Evolutionary conservation across 2,113 vertebrate species (phyloP), one percentile per base, ranked within the genome.

Genomic region (Benitochromis conjunctus): DNA sequence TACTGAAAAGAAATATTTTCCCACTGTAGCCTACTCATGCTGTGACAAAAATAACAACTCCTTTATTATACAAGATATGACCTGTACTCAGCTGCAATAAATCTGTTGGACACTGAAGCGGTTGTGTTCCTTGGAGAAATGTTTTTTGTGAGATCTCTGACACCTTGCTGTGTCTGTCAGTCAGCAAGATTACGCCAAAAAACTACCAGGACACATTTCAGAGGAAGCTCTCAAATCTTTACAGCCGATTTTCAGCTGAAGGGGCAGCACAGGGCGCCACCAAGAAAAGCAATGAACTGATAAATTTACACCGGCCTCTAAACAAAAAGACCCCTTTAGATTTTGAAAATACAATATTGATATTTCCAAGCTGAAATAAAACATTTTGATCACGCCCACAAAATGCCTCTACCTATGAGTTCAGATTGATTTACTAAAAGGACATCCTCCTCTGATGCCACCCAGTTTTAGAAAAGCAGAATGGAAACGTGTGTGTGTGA

Each of bases 81-180:
- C 41, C 38, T 53, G 31, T 43, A 62, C 60, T 58, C 16, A 19
- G 41, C 84, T 89, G 62, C 58, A 91, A 88, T 94, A 92, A 92
- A 94, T 34, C 14, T 21, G 77, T 46, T 11, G 0, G 48, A 71
- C 80, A 58, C 54, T 58, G n/a, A 77, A 29, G 3, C 8, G 8
- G n/a, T 79, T 86, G 29, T 38, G n/a, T 64, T 66, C 13, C 7
- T 38, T 64, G 58, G 38, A 48, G 55, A 46, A 74, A 5, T 48
- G 66, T 48, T 74, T 48, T 51, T 2, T 71, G 12, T 9, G 41
- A 71, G 66, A 46, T 46, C 21, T 26, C 9, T 14, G 29, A 48
- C 24, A 74, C 24, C 41, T 48, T 74, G 41, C n/a, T 10, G 16
- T 19, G 66, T 29, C 66, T 71, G 21, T 48, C 21, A 18, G 21